Evolutionary conservation across 2,113 vertebrate species (phyloP).

Genomic region (Eptatretus burgeri): DNA sequence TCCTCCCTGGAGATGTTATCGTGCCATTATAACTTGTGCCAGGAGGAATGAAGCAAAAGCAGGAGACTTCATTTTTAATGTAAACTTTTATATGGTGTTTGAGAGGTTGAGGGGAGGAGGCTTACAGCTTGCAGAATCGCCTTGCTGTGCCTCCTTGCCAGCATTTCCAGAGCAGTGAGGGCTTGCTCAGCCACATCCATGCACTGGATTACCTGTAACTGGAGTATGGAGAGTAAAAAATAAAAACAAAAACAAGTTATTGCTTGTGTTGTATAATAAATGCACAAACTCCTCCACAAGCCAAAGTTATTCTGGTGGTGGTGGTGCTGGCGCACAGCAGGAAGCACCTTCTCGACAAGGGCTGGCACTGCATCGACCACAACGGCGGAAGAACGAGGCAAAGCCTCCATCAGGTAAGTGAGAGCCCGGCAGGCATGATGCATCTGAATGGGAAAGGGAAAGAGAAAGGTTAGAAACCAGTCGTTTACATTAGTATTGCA

Average conservation of each 20-base stretch:
- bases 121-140: constrained; percentile 92
- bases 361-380: constrained; percentile 96
- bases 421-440: constrained; percentile 92
- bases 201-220: constrained; percentile 97
- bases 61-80: too few relatives aligned
- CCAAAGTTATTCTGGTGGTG: neutral
- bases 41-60: too few relatives aligned
- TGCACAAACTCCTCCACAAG: neutral
- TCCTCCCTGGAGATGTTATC: constrained; percentile 23
- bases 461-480: neutral
- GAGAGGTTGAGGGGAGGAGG: constrained; percentile 9
- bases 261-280: neutral
- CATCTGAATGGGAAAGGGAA: constrained; percentile 30
- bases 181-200: constrained; percentile 98
- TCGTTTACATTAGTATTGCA: neutral
- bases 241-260: too few relatives aligned
- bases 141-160: constrained; percentile 91
- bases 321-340: neutral
- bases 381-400: constrained; percentile 84
- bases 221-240: constrained; percentile 9
- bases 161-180: constrained; percentile 81
- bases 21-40: too few relatives aligned
- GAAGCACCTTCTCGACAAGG: constrained; percentile 79
- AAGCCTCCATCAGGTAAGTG: constrained; percentile 98
- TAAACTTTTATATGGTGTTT: neutral